Conservation (phyloP, 2,888 invertebrate species). For the Ennomos erosarius region DNA sequence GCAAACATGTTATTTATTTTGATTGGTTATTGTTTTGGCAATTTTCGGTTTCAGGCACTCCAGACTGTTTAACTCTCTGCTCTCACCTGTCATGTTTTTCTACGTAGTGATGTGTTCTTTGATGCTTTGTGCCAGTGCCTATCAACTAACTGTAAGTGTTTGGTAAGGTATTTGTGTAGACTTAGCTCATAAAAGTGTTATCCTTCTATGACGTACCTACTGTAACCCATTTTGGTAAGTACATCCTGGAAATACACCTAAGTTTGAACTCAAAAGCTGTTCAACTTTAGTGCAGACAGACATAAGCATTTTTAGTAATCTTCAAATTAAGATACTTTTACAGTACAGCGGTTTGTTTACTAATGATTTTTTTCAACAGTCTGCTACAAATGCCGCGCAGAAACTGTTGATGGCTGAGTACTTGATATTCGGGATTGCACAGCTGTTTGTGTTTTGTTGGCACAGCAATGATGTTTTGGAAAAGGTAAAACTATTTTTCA, state of each 20-base stretch:
- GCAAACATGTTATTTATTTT: slow-evolving; percentile 19
- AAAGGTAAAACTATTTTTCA: slow-evolving; percentile 52
- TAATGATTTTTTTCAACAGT: slow-evolving; percentile 47
- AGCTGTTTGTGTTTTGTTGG: slow-evolving; percentile 75
- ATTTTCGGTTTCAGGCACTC: slow-evolving; percentile 60
- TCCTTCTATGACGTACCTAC: too few relatives aligned
- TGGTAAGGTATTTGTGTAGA: too few relatives aligned
- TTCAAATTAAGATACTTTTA: not conserved
- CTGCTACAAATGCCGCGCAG: slow-evolving; percentile 61
- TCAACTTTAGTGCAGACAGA: too few relatives aligned
- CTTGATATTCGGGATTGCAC: slow-evolving; percentile 69
- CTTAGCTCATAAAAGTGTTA: too few relatives aligned
- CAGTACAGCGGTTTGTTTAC: too few relatives aligned
- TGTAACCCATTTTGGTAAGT: too few relatives aligned
- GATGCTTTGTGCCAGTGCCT: slow-evolving; percentile 73
- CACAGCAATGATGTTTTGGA: slow-evolving; percentile 70
- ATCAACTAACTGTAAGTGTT: slow-evolving; percentile 67
- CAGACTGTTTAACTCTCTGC: slow-evolving; percentile 66
- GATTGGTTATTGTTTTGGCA: not conserved
- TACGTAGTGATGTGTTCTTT: slow-evolving; percentile 72
- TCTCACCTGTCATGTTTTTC: slow-evolving; percentile 76
- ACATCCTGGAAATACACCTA: too few relatives aligned
- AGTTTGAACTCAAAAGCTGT: too few relatives aligned
- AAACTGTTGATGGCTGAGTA: slow-evolving; percentile 71
- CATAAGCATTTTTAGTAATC: not conserved